Evolutionary conservation across 2,888 invertebrate genomes (phyloP).

Genomic region (Drosophila histrio): DNA sequence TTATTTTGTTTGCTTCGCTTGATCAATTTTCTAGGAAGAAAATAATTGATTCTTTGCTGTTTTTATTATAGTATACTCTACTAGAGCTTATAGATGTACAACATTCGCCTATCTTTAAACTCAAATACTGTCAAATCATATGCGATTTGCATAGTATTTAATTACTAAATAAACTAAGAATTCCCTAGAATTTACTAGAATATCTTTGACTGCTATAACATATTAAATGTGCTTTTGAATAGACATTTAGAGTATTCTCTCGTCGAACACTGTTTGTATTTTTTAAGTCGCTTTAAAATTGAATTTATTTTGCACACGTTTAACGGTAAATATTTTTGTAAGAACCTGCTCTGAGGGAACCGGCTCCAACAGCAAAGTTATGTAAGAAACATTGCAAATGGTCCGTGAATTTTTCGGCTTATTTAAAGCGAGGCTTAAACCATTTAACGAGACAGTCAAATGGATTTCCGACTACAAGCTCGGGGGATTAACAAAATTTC

Average conservation of each 20-base stretch:
- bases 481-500: background rate
- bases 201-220: too few species aligned
- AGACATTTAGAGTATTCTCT: background rate
- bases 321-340: conserved; percentile 38
- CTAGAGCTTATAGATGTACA: too few species aligned
- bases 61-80: too few species aligned
- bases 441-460: too few species aligned
- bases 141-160: background rate
- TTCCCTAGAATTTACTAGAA: too few species aligned
- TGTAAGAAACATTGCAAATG: conserved; percentile 1
- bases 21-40: conserved; percentile 15
- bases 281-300: background rate
- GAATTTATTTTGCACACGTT: conserved; percentile 31
- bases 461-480: too few species aligned
- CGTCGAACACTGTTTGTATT: background rate
- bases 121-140: too few species aligned
- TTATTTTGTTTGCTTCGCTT: background rate
- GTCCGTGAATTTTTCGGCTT: conserved; percentile 9
- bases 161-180: too few species aligned
- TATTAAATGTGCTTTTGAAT: background rate
- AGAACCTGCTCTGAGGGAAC: conserved; percentile 64
- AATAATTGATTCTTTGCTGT: too few species aligned
- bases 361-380: conserved; percentile 26
- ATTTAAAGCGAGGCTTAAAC: too few species aligned
- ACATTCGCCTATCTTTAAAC: too few species aligned